phyloP scores from a whole-genome alignment of 2,888 invertebrate species.

The Nemapogon koenigi region DNA sequence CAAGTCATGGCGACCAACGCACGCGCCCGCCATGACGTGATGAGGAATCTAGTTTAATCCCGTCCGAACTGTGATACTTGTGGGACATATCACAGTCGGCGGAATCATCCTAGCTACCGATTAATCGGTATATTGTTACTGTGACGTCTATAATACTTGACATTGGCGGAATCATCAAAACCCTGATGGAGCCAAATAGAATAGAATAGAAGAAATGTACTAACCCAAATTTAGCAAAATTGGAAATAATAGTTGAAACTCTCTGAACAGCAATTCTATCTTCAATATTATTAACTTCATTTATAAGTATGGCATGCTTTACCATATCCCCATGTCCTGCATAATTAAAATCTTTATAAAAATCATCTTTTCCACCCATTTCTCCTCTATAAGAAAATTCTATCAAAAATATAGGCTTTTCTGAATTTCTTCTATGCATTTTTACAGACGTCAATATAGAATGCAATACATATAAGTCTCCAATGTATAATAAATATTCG shows the following conservation, averaged over 20 bases:
- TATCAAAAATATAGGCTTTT: slow-evolving; percentile 7
- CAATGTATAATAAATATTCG: slow-evolving; percentile 2
- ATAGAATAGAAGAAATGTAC: neutral
- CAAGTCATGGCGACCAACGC: too few species aligned
- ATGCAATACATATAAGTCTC: slow-evolving; percentile 2
- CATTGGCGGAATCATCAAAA: too few species aligned
- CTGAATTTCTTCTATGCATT: neutral
- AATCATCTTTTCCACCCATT: neutral
- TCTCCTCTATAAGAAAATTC: slow-evolving; percentile 6
- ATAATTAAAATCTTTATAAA: slow-evolving; percentile 5
- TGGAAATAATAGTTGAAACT: slow-evolving; percentile 4
- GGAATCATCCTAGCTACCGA: too few species aligned
- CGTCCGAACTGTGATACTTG: too few species aligned
- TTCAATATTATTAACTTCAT: neutral
- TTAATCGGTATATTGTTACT: too few species aligned
- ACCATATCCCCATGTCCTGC: slow-evolving; percentile 8
- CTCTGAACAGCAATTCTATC: slow-evolving; percentile 1
- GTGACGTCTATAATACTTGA: too few species aligned
- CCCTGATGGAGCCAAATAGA: too few species aligned
- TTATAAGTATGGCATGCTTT: slow-evolving; percentile 2
- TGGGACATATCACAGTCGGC: too few species aligned
- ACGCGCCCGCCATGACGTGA: too few species aligned
- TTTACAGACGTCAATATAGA: slow-evolving; percentile 5
- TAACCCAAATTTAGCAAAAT: slow-evolving; percentile 7
- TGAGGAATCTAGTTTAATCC: too few species aligned